Evolutionary conservation across 2,888 invertebrate species (phyloP).

Genomic region (Diplolepis rosae): DNA sequence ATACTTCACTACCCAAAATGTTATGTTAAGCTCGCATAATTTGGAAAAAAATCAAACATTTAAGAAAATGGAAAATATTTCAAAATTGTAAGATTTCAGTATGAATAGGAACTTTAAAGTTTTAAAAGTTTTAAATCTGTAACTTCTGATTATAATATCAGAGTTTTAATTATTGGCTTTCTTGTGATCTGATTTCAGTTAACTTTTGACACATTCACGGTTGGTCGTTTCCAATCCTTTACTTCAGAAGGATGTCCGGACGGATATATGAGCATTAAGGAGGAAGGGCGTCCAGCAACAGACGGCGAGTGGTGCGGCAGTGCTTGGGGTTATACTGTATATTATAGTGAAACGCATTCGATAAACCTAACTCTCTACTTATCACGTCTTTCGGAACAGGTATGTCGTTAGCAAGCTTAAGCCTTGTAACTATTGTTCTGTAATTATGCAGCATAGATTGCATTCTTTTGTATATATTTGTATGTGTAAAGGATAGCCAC

Average conservation of each 20-base stretch:
- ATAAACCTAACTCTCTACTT: conserved; percentile 85
- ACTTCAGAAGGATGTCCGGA: conserved; percentile 86
- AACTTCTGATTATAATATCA: too few relatives aligned
- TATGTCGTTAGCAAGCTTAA: conserved; percentile 64
- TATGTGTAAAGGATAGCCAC: too few relatives aligned
- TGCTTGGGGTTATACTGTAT: conserved; percentile 89
- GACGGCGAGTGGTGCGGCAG: conserved; percentile 90
- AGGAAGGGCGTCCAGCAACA: conserved; percentile 81
- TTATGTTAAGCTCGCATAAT: too few relatives aligned
- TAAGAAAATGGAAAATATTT: too few relatives aligned
- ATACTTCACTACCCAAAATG: too few relatives aligned
- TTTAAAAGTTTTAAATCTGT: not conserved
- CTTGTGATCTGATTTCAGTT: conserved; percentile 76
- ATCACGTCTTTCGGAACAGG: conserved; percentile 84
- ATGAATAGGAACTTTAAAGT: too few relatives aligned
- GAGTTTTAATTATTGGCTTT: conserved; percentile 15
- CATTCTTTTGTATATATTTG: too few relatives aligned
- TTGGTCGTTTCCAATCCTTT: conserved; percentile 86
- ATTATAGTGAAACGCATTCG: conserved; percentile 87
- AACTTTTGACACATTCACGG: conserved; percentile 88
- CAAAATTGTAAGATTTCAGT: too few relatives aligned
- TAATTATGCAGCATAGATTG: too few relatives aligned
- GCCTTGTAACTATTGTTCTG: too few relatives aligned
- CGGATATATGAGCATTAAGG: conserved; percentile 87
- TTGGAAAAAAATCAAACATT: too few relatives aligned